Percentiles rank a stretch among this genome's conserved stretches.
phyloP scores from a whole-genome alignment of 2,797 vertebrate species.

The Notamacropus eugenii region DNA sequence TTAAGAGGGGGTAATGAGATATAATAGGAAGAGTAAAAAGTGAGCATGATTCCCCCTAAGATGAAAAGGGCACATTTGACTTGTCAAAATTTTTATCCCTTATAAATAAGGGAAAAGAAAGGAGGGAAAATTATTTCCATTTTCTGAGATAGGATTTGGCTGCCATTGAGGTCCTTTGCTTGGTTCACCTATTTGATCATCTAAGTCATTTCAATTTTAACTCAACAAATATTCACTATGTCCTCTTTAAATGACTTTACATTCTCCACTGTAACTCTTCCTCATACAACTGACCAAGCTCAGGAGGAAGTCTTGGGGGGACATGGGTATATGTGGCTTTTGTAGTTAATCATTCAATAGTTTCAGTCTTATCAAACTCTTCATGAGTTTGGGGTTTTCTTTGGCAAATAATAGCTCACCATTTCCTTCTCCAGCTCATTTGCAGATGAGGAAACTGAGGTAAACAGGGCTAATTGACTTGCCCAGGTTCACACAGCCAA shows the following conservation, averaged over 20 bases:
- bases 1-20: constrained; percentile 29
- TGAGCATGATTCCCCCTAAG: neutral
- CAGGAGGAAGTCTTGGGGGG: neutral
- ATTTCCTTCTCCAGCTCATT: neutral
- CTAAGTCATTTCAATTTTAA: neutral
- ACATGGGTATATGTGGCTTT: neutral
- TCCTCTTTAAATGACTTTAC: neutral
- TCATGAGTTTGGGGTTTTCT: neutral
- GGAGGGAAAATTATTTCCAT: neutral
- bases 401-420: neutral
- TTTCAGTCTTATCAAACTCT: neutral
- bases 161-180: neutral
- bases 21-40: neutral
- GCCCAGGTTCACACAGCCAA: neutral
- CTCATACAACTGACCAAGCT: neutral
- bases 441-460: neutral
- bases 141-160: neutral
- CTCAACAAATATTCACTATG: neutral
- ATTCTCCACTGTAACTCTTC: neutral
- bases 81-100: neutral
- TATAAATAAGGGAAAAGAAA: constrained; percentile 36
- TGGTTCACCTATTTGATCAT: neutral
- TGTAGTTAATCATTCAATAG: neutral
- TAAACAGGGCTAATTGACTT: neutral
- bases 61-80: neutral